These are phyloP conservation scores for Thryonomys swinderianus DNA, from an alignment of 2,113 vertebrate genomes.

Conservation along the genomic window DNA sequence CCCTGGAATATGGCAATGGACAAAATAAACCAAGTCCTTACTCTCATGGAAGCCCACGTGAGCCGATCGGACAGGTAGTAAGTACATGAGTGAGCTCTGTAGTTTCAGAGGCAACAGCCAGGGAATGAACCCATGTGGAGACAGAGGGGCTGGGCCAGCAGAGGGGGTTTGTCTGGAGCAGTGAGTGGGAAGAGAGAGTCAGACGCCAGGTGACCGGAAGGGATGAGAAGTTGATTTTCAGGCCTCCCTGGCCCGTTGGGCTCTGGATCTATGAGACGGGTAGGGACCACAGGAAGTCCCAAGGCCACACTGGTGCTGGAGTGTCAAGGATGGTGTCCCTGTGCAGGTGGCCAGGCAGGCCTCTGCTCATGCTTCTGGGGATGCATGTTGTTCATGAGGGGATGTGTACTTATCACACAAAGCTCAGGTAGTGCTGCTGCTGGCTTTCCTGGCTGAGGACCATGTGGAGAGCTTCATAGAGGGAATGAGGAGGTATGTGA, in stretches of 20 bases:
- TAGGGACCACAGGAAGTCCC: not conserved
- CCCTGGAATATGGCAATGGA: not conserved
- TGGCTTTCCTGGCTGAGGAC: not conserved
- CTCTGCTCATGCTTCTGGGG: no score
- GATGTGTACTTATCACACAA: not conserved
- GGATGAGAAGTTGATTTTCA: not conserved
- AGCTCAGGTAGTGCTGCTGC: not conserved
- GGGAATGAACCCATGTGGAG: no score
- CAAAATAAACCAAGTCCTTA: not conserved
- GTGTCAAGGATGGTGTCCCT: accelerated
- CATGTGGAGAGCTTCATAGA: not conserved
- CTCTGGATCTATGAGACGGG: not conserved
- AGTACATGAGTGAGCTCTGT: not conserved
- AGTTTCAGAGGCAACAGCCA: not conserved
- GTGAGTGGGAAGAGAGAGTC: accelerated
- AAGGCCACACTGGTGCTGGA: not conserved
- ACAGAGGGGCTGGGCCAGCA: not conserved
- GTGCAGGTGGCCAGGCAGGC: not conserved
- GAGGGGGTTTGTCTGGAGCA: not conserved
- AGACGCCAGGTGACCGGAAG: accelerated
- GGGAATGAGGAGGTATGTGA: no score
- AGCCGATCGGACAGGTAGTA: not conserved
- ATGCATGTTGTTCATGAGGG: not conserved
- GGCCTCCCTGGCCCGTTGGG: not conserved
- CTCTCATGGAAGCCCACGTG: accelerated